Base-by-base conservation (phyloP, 2,797 vertebrate genomes). In the Geotrypetes seraphini region DNA sequence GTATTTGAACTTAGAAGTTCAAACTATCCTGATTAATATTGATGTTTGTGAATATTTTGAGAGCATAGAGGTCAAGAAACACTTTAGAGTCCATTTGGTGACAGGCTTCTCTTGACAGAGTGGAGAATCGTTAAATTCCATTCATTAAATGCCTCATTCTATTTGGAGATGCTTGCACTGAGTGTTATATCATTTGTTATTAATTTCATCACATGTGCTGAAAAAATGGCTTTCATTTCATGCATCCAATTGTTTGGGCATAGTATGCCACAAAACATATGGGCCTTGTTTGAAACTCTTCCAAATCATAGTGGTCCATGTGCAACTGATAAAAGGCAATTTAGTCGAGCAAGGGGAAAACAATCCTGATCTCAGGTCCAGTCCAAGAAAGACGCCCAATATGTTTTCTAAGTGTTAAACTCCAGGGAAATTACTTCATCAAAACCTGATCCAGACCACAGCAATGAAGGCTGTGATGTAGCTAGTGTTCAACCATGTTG, bases 341-440 rank as follows among this genome's bases (percentile, higher is more conserved):
- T 77, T 53, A 71, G 62, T 30, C 22, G 16, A 33, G 46, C 32
- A 29, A 12, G 29, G 21, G 15, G 11, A 20, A 5, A 10, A 18
- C 35, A 27, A 25, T 26, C 36, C 38, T 7, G 2, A 29, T 60
- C 63, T 54, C 25, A 46, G 50, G 50, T 53, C 48, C 49, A 35
- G 19, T 45, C 47, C 50, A 52, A 66, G 38, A 50, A 66, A 56
- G 72, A 74, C 63, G 68, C 62, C 72, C 75, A 71, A 49, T 61
- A 66, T 69, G 73, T 74, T 85, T 76, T 67, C 63, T 66, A 75
- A 85, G 73, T 73, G 77, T 69, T 85, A 78, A 85, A 79, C 84
- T 79, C 80, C 13, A 52, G 80, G 80, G 85, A 84, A 87, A 90
- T 90, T 64, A 90, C 87, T 85, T 93, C 88, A 92, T 85, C 73